Evolutionary conservation across 2,888 invertebrate genomes (phyloP).

Genomic region (Antheraea assamensis): DNA sequence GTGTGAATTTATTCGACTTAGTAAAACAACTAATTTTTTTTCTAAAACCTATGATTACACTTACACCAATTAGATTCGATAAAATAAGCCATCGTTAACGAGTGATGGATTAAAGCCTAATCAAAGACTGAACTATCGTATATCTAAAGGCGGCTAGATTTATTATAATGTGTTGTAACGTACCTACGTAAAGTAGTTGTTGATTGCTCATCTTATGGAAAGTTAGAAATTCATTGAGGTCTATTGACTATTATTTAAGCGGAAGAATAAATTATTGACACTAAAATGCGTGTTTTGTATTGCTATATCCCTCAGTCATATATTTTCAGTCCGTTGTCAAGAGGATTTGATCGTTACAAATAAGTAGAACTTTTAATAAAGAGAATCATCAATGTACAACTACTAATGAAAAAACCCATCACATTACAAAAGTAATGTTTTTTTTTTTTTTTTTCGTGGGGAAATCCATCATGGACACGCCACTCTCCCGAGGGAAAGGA

Average conservation of each 20-base stretch:
- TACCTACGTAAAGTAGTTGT: slow-evolving; percentile 46
- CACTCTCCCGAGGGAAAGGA: no score
- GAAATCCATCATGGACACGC: no score
- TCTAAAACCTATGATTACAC: no score
- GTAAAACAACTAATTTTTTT: slow-evolving; percentile 20
- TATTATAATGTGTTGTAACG: slow-evolving; percentile 38
- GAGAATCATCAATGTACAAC: no score
- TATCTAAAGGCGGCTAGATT: slow-evolving; percentile 19
- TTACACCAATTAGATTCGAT: slow-evolving; percentile 51
- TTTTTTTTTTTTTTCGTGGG: no score
- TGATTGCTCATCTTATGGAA: slow-evolving; percentile 74
- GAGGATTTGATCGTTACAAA: no score
- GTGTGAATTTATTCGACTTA: slow-evolving; percentile 45
- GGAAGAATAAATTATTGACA: slow-evolving; percentile 50
- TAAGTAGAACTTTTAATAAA: no score
- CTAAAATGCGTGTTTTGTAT: slow-evolving; percentile 28
- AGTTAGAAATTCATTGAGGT: slow-evolving; percentile 69
- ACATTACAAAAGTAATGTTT: no score
- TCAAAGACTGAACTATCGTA: slow-evolving; percentile 77
- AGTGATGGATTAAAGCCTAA: slow-evolving; percentile 63
- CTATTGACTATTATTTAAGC: slow-evolving; percentile 75
- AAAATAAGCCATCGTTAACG: slow-evolving; percentile 39
- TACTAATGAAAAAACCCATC: no score
- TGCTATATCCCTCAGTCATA: neutral
- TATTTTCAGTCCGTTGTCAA: no score